A percentile compares a stretch with the other conserved stretches of the same genome.
Conservation (phyloP, 2,888 invertebrate genomes). For the Drosophila yooni region DNA sequence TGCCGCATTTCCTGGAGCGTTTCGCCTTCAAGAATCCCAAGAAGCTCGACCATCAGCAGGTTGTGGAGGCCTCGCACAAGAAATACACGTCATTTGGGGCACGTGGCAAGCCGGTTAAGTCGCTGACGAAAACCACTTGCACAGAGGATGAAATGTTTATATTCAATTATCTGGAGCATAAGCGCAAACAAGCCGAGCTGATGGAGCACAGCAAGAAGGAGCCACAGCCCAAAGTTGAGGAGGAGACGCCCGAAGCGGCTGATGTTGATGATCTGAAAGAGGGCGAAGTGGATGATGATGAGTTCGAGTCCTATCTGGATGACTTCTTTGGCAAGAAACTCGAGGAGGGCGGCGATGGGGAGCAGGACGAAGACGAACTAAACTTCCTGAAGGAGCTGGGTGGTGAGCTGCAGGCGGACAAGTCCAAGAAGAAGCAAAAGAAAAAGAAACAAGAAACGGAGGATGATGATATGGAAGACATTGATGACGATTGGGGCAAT, state of each 20-base stretch:
- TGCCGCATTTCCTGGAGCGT: conserved; percentile 96
- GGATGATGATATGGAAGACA: conserved; percentile 83
- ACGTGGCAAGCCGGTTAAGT: conserved; percentile 90
- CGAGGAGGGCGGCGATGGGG: conserved; percentile 87
- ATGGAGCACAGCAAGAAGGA: conserved; percentile 64
- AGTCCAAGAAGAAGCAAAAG: conserved; percentile 71
- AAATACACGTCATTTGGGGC: conserved; percentile 90
- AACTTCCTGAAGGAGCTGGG: conserved; percentile 90
- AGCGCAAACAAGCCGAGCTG: conserved; percentile 83
- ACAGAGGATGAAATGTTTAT: conserved; percentile 93
- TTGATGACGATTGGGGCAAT: conserved; percentile 77
- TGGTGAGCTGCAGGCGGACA: conserved; percentile 82
- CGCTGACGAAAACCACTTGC: conserved; percentile 89
- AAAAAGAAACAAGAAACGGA: conserved; percentile 79
- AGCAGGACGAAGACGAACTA: conserved; percentile 87
- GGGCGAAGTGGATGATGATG: conserved; percentile 89
- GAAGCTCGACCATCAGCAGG: conserved; percentile 85
- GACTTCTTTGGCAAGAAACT: conserved; percentile 85
- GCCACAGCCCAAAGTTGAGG: conserved; percentile 82
- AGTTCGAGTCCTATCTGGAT: conserved; percentile 86
- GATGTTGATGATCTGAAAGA: conserved; percentile 86
- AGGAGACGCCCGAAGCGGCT: conserved; percentile 78
- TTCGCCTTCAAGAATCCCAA: conserved; percentile 98
- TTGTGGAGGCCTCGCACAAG: conserved; percentile 85
- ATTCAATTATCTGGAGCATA: conserved; percentile 87